Percentiles rank a stretch among this genome's conserved stretches.
Evolutionary conservation across 2,797 vertebrate genomes (phyloP).

Genomic region (Ctenopoma kingsleyae): DNA sequence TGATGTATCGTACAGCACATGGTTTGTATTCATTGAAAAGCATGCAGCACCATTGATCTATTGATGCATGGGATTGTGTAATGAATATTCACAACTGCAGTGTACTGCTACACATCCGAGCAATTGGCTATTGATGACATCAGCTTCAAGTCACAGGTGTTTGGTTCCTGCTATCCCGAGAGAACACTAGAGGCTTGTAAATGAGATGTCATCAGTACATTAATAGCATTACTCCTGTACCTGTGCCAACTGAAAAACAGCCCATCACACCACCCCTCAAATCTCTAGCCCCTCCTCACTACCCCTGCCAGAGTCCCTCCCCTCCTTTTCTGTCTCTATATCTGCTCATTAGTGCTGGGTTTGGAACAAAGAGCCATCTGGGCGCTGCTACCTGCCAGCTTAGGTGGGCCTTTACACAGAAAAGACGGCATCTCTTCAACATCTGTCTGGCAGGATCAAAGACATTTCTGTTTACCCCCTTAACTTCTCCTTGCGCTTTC

Average conservation of each 20-base stretch:
- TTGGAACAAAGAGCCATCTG: conserved; percentile 86
- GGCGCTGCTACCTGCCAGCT: conserved; percentile 80
- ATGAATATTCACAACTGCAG: conserved; percentile 68
- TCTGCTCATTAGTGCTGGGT: conserved; percentile 89
- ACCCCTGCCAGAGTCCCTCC: conserved; percentile 65
- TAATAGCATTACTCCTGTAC: conserved; percentile 54
- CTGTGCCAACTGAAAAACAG: conserved; percentile 64
- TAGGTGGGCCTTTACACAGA: conserved; percentile 85
- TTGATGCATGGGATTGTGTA: conserved; percentile 49
- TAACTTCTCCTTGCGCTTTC: conserved; percentile 47
- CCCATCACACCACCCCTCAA: conserved; percentile 36
- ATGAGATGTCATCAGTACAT: conserved; percentile 67
- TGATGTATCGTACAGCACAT: conserved; percentile 53
- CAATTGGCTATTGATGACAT: conserved; percentile 60
- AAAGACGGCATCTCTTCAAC: conserved; percentile 70
- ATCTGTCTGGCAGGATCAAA: conserved; percentile 82
- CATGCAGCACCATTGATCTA: conserved; percentile 64
- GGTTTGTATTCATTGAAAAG: conserved; percentile 65
- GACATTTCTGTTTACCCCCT: conserved; percentile 71
- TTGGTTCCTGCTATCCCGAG: conserved; percentile 48
- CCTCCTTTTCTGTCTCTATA: conserved; percentile 76
- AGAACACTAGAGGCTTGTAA: conserved; percentile 55
- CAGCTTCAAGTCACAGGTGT: conserved; percentile 61
- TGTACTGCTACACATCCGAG: conserved; percentile 10
- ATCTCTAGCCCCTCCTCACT: conserved; percentile 45